Evolutionary conservation across 2,797 vertebrate genomes (phyloP), one percentile per base, ranked within the genome.

Genomic region (Denticeps clupeoides): DNA sequence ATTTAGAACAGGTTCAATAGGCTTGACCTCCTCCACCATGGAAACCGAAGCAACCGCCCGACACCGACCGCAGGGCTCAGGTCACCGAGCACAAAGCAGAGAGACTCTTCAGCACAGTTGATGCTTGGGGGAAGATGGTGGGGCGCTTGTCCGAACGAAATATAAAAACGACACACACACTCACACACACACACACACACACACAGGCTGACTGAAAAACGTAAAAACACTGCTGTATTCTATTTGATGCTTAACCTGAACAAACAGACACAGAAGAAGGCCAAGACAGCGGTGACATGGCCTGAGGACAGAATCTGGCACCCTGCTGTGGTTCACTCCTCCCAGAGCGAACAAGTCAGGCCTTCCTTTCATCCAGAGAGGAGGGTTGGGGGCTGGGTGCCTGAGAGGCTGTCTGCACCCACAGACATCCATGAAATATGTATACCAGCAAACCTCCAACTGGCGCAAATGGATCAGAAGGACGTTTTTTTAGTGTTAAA

Each of bases 291-390:
- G 55, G 53, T 54, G 53, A 41, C 4, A 21, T 57, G 32, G 62
- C 51, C 46, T 2, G 7, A 42, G 51, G 60, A 56, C 37, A 11
- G n/a, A n/a, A 33, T 12, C 23, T 11, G 35, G 23, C 63, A 7
- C 41, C 63, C 60, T 4, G 56, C 70, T 65, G 71, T 49, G 71
- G 42, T 56, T 50, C 56, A 69, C 64, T 62, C 62, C 55, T 59
- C 63, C 52, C 60, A 58, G 56, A 33, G 55, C 71, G 73, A 73
- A 72, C 64, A 69, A 78, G 69, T 71, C 65, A 54, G 63, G 65
- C 53, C 49, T 70, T 51, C 47, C 67, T 79, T 75, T 77, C 71
- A 77, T 75, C 67, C 41, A n/a, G n/a, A n/a, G n/a, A n/a, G n/a
- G n/a, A n/a, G n/a, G n/a, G n/a, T n/a, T n/a, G n/a, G n/a, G n/a